Evolutionary conservation across 2,113 vertebrate genomes (phyloP).

Genomic region (Montifringilla adamsi): DNA sequence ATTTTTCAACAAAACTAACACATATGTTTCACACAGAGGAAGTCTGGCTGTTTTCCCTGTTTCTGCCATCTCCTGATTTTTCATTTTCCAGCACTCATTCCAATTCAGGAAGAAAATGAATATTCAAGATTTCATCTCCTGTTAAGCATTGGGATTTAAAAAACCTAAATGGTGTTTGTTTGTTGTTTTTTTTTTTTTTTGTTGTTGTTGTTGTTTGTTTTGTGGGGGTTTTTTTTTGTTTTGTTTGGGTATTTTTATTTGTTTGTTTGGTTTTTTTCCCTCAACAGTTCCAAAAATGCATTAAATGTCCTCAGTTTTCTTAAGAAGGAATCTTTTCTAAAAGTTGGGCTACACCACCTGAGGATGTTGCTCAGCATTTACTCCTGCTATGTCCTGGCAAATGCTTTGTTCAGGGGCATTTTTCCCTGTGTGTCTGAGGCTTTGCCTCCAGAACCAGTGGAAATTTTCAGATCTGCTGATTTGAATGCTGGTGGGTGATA

Average conservation of each 20-base stretch:
- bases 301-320: not conserved
- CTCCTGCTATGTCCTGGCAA: not conserved
- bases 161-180: not conserved
- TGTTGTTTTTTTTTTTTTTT: too few relatives aligned
- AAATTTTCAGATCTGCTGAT: not conserved
- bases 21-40: constrained; percentile 41
- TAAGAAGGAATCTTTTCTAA: not conserved
- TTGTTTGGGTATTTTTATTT: too few relatives aligned
- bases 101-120: constrained; percentile 31
- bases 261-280: not conserved
- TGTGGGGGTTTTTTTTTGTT: too few relatives aligned
- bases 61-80: constrained; percentile 42
- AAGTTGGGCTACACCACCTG: not conserved
- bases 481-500: not conserved
- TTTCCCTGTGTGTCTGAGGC: not conserved
- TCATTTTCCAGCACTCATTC: constrained; percentile 1
- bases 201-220: too few relatives aligned
- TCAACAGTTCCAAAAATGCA: not conserved
- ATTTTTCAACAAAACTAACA: constrained; percentile 32
- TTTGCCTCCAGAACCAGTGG: not conserved
- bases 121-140: constrained; percentile 24
- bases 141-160: not conserved
- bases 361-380: not conserved
- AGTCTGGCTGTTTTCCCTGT: constrained; percentile 55
- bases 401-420: fast-evolving